phyloP scores from a whole-genome alignment of 2,888 invertebrate genomes.

The Drosophila stalkeri region DNA sequence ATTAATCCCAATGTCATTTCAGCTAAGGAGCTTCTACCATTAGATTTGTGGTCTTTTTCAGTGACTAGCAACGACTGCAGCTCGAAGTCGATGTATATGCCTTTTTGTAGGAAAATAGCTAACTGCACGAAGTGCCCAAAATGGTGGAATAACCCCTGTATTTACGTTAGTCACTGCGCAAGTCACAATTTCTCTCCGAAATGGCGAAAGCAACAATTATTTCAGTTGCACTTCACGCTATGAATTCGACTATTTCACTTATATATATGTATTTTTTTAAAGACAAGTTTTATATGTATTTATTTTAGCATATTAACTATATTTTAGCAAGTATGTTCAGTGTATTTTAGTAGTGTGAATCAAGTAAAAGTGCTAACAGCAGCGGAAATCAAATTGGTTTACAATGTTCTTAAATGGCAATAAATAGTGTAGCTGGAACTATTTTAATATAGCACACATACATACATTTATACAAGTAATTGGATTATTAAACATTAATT shows the following conservation, averaged over 20 bases:
- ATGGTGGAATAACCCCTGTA: constrained; percentile 12
- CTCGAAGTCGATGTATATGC: constrained; percentile 21
- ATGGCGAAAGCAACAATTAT: constrained; percentile 8
- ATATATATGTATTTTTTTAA: not conserved
- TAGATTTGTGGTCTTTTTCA: constrained; percentile 47
- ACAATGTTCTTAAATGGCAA: constrained; percentile 70
- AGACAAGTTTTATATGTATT: constrained; percentile 25
- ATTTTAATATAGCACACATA: constrained; percentile 77
- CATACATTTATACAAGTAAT: constrained; percentile 48
- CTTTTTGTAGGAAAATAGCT: constrained; percentile 58
- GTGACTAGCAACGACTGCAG: constrained; percentile 74
- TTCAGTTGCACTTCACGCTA: not conserved
- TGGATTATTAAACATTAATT: constrained; percentile 24
- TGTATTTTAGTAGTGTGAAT: constrained; percentile 25
- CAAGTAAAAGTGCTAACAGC: constrained; percentile 29
- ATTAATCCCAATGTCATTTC: constrained; percentile 15
- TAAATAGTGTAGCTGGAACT: constrained; percentile 59
- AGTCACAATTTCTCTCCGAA: constrained; percentile 30
- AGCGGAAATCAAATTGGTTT: constrained; percentile 38
- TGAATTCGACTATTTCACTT: not conserved
- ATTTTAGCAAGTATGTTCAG: constrained; percentile 8
- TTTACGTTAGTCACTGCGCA: constrained; percentile 51
- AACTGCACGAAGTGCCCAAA: constrained; percentile 4
- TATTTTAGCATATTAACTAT: constrained; percentile 14
- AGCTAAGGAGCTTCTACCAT: not conserved